Conservation (phyloP, 1,140 invertebrate species). For the Homarus americanus region DNA sequence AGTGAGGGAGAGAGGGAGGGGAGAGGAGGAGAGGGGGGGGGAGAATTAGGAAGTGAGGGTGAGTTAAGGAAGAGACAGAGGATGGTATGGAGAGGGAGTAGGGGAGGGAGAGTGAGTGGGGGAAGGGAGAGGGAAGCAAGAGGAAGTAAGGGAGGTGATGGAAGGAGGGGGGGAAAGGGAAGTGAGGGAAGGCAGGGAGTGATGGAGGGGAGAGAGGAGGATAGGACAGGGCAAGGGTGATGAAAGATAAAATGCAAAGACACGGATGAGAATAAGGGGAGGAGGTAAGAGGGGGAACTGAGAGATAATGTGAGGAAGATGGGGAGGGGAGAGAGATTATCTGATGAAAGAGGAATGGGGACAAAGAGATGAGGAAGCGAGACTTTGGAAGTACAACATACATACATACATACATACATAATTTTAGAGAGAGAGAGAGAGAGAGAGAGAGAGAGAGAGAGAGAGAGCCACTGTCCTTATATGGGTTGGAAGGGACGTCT, state of each 20-base stretch:
- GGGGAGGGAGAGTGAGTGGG: not conserved
- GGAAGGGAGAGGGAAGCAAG: not conserved
- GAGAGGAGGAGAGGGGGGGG: not conserved
- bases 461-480: slow-evolving; percentile 3
- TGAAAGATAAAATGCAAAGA: too few relatives aligned
- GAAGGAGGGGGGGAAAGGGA: not conserved
- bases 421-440: not conserved
- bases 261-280: not conserved
- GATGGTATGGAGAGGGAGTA: not conserved
- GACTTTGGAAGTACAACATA: not conserved
- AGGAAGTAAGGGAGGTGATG: not conserved
- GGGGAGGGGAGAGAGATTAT: not conserved
- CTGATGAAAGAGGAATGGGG: not conserved
- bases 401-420: not conserved
- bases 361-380: not conserved
- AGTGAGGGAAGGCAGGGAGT: not conserved
- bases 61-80: not conserved
- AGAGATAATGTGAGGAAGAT: not conserved
- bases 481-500: not conserved
- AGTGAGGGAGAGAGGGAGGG: not conserved
- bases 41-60: not conserved
- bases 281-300: not conserved
- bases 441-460: not conserved
- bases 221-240: too few relatives aligned
- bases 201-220: too few relatives aligned